Evolutionary conservation across 2,888 invertebrate species (phyloP).

Genomic region (Epinotia ramella): DNA sequence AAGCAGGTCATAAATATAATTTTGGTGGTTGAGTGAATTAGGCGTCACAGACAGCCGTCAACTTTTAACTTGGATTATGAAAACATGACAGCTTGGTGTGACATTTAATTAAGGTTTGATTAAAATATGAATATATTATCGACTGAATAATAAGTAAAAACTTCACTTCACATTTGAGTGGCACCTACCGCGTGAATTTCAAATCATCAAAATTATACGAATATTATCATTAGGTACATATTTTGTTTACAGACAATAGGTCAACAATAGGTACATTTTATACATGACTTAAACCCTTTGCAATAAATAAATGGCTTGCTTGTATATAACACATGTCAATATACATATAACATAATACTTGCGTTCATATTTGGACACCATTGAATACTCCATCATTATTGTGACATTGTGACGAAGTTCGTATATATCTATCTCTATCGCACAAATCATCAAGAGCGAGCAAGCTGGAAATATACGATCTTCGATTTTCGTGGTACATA

Average conservation of each 20-base stretch:
- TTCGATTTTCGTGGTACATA: neutral
- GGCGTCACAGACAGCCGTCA: neutral
- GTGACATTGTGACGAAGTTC: neutral
- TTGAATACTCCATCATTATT: slow-evolving; percentile 1
- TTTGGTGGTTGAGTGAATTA: neutral
- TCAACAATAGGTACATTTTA: neutral
- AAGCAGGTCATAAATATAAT: neutral
- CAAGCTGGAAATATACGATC: neutral
- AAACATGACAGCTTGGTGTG: neutral
- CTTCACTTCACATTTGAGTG: too few relatives aligned
- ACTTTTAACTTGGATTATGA: neutral
- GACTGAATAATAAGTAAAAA: too few relatives aligned
- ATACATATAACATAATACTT: slow-evolving; percentile 4
- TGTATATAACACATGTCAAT: neutral
- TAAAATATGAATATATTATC: too few relatives aligned
- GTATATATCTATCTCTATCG: neutral
- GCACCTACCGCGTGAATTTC: too few relatives aligned
- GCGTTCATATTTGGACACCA: slow-evolving; percentile 7
- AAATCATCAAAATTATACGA: neutral
- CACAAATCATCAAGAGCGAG: neutral
- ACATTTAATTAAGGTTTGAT: neutral
- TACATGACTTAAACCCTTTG: neutral
- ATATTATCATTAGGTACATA: neutral
- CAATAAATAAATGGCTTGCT: slow-evolving; percentile 16
- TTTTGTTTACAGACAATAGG: neutral